Evolutionary conservation across 2,113 vertebrate genomes (phyloP).

Genomic region (Periophthalmodon schlosseri): DNA sequence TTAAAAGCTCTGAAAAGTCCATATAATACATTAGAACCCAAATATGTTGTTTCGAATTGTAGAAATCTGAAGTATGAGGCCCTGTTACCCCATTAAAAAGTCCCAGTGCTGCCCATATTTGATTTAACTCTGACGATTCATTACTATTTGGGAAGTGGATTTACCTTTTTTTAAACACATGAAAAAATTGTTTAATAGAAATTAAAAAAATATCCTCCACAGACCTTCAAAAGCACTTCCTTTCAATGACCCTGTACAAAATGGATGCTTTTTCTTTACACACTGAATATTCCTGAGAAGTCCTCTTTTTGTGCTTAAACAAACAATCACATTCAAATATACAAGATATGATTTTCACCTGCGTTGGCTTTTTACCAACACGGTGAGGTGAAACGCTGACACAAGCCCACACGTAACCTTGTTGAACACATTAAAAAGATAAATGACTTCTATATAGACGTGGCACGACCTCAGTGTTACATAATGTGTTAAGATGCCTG

Average conservation of each 20-base stretch:
- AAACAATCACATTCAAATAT: constrained; percentile 1
- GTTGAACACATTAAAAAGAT: constrained; percentile 13
- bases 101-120: neutral
- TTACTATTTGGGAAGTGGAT: constrained; percentile 21
- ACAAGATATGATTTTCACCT: constrained; percentile 19
- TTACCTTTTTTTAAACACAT: constrained; percentile 30
- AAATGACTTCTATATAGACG: constrained; percentile 10
- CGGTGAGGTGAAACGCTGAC: constrained; percentile 8
- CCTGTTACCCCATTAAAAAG: too few species aligned
- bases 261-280: constrained; percentile 12
- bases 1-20: too few species aligned
- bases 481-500: constrained; percentile 31
- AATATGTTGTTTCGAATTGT: too few species aligned
- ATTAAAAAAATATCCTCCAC: constrained; percentile 9
- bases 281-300: constrained; percentile 39
- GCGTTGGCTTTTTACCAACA: constrained; percentile 11
- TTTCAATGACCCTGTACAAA: constrained; percentile 6
- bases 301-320: constrained; percentile 32
- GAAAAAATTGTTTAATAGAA: too few species aligned
- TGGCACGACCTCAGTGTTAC: constrained; percentile 13
- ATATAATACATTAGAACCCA: too few species aligned
- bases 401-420: constrained; percentile 23
- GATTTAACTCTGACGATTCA: constrained; percentile 13
- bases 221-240: constrained; percentile 26
- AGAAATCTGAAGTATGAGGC: too few species aligned